Conservation (phyloP, 2,888 invertebrate genomes). For the Apeira syringaria region DNA sequence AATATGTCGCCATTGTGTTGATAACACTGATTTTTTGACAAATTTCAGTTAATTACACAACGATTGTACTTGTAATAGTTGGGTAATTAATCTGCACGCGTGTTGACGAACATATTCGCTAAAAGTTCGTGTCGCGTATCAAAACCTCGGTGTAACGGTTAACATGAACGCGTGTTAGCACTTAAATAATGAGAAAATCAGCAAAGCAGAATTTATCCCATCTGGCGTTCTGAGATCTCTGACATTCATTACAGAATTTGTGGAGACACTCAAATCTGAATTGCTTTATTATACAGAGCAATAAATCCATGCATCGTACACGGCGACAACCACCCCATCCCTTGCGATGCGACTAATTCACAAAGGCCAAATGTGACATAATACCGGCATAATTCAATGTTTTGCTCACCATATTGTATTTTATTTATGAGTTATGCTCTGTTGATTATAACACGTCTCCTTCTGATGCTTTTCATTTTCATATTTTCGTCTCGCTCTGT, state of each 20-base stretch:
- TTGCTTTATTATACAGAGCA: slow-evolving; percentile 39
- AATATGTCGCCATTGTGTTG: too few species aligned
- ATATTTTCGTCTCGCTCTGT: slow-evolving; percentile 53
- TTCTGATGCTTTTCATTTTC: slow-evolving; percentile 33
- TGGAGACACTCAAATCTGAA: slow-evolving; percentile 25
- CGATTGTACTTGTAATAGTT: too few species aligned
- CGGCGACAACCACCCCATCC: slow-evolving; percentile 66
- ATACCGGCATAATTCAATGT: slow-evolving; percentile 84
- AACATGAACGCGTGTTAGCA: too few species aligned
- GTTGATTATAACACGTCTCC: slow-evolving; percentile 58
- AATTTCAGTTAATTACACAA: too few species aligned
- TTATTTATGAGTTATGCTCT: slow-evolving; percentile 83
- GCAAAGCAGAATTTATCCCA: too few species aligned
- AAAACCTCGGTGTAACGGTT: too few species aligned
- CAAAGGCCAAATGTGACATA: slow-evolving; percentile 84
- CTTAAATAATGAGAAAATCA: too few species aligned
- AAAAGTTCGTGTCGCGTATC: too few species aligned
- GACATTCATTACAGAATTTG: slow-evolving; percentile 6
- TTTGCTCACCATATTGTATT: slow-evolving; percentile 85
- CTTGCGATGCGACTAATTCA: slow-evolving; percentile 74
- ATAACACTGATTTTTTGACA: too few species aligned
- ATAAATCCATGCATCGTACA: slow-evolving; percentile 57
- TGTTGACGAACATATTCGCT: too few species aligned
- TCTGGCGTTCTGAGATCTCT: neutral
- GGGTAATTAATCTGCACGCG: too few species aligned